A percentile compares a stretch with the other conserved stretches of the same genome.
Evolutionary conservation across 2,113 vertebrate genomes (phyloP).

Genomic region (Calypte anna): DNA sequence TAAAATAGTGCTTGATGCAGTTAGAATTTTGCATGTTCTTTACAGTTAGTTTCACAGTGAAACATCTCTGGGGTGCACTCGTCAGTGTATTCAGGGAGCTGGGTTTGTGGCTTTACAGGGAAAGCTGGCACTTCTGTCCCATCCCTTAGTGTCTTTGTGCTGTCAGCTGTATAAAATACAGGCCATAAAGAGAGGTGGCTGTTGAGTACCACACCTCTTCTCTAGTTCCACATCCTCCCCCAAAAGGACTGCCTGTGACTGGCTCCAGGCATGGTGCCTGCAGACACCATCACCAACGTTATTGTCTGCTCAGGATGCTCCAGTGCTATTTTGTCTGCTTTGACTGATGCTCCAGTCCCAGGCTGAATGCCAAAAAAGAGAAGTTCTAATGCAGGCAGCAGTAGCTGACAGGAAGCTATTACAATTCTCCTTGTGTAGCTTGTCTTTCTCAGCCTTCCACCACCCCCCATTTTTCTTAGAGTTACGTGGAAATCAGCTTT

Average conservation of each 20-base stretch:
- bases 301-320: background rate
- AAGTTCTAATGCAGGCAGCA: background rate
- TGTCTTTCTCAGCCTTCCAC: background rate
- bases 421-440: constrained; percentile 19
- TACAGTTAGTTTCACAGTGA: background rate
- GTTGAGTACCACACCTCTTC: background rate
- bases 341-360: background rate
- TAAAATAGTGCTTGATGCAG: background rate
- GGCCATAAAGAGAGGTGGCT: background rate
- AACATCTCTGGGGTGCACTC: background rate
- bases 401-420: constrained; percentile 33
- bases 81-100: background rate
- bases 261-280: background rate
- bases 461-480: background rate
- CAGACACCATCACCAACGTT: background rate
- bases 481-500: constrained; percentile 17
- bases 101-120: background rate
- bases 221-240: background rate
- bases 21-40: background rate
- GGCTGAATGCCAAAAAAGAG: background rate
- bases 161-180: background rate
- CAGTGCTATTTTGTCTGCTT: background rate
- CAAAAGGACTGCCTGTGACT: background rate
- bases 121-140: background rate
- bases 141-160: background rate